A percentile compares a stretch with the other conserved stretches of the same genome.
phyloP scores from a whole-genome alignment of 2,113 vertebrate species.

The Solea senegalensis region DNA sequence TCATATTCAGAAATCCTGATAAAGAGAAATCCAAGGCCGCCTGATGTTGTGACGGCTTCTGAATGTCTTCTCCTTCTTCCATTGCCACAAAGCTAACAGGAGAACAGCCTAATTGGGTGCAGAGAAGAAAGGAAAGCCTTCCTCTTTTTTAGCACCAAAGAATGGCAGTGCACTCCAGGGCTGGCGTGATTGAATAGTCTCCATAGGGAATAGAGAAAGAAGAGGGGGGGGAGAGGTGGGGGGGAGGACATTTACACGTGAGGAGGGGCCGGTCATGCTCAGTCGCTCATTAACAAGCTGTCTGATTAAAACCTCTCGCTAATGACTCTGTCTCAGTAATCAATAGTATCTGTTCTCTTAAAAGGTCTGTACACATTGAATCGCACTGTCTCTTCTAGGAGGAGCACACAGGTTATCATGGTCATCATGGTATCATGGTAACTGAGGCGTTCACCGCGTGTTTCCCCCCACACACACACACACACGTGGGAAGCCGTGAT shows the following conservation, averaged over 20 bases:
- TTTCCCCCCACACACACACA: conserved; percentile 31
- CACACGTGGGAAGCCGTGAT: conserved; percentile 29
- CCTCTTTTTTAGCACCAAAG: conserved; percentile 70
- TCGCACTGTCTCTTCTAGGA: conserved; percentile 41
- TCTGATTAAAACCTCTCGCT: conserved; percentile 77
- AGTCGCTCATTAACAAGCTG: conserved; percentile 77
- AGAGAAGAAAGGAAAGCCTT: conserved; percentile 71
- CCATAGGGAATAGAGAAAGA: conserved; percentile 54
- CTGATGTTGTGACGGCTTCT: conserved; percentile 41
- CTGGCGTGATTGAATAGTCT: conserved; percentile 73
- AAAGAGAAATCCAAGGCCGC: conserved; percentile 6
- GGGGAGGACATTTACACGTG: conserved; percentile 56
- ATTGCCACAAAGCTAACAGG: conserved; percentile 59
- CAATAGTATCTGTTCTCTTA: conserved; percentile 77
- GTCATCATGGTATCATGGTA: conserved; percentile 33
- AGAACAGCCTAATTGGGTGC: conserved; percentile 76
- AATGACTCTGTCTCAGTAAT: conserved; percentile 79
- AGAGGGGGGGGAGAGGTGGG: not conserved
- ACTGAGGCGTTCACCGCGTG: conserved; percentile 51
- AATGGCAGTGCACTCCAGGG: conserved; percentile 71
- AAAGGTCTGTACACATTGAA: conserved; percentile 63
- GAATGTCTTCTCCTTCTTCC: conserved; percentile 41
- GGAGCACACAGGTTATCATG: conserved; percentile 37
- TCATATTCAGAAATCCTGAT: conserved; percentile 14
- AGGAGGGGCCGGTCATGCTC: conserved; percentile 68